Base-by-base conservation (phyloP, 2,113 vertebrate species). In the human region DNA sequence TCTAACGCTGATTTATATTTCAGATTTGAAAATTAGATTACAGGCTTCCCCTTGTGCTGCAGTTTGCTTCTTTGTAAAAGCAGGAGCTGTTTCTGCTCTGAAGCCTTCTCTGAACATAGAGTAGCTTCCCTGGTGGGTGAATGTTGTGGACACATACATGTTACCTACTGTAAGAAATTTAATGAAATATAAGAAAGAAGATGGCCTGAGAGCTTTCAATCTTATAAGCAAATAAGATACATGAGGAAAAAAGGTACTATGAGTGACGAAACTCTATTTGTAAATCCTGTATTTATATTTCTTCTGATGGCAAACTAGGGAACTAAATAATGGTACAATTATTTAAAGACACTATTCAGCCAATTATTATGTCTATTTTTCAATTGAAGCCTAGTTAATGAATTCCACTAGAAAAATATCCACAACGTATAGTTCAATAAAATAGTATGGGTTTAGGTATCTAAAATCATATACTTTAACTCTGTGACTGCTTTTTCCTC, bases 1-100 rank as follows among this genome's bases (percentile, higher is more conserved):
- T 93, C 30, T 92, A 96, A 95, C 50, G 50, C 45, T 94, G 86
- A 96, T 89, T 94, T 81, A 92, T 78, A 92, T 35, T 92, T 95
- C 72, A 73, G 32, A 87, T 94, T 9, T 76, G 43, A 59, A 85
- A 55, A 38, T 79, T 66, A 79, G 66, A 86, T 94, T 91, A 95
- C 2, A 96, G 93, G 76, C 52, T 68, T 80, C 32, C 38, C 6
- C 5, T 43, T 22, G 14, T 8, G 50, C 59, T 92, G 16, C 1
- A 27, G 22, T 35, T 92, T 93, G n/a, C 43, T 93, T 94, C n/a
- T 75, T 75, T 89, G 52, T n/a, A 82, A 73, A 90, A 61, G 12
- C 22, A 88, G 14, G 45, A 76, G 25, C 59, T 72, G 23, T 18
- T 66, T 91, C 20, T 81, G 25, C n/a, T 48, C 30, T 3, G 18